Evolutionary conservation across 1,140 invertebrate genomes (phyloP).

Genomic region (Saccostrea cuccullata): DNA sequence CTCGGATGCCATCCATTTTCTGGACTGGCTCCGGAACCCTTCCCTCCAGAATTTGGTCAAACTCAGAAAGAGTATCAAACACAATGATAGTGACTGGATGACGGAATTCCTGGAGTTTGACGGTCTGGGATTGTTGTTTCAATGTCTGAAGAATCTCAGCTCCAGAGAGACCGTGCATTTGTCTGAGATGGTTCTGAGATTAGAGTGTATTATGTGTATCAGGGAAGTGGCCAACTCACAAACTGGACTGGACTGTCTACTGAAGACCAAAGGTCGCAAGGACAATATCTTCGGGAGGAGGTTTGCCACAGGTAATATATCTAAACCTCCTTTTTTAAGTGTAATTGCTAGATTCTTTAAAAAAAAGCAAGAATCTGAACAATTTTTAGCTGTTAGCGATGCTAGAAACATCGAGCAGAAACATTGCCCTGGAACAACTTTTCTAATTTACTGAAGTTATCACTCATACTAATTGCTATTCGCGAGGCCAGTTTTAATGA

Average conservation of each 20-base stretch:
- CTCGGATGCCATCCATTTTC: conserved; percentile 69
- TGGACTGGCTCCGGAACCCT: conserved; percentile 72
- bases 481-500: background rate
- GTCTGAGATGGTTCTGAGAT: conserved; percentile 78
- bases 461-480: background rate
- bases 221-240: conserved; percentile 80
- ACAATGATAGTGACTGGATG: conserved; percentile 79
- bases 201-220: conserved; percentile 80
- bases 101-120: conserved; percentile 80
- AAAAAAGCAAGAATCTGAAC: too few species aligned
- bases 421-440: too few species aligned
- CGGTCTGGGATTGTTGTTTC: conserved; percentile 78
- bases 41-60: conserved; percentile 71
- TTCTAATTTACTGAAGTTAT: background rate
- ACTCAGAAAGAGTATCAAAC: conserved; percentile 71
- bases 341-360: too few species aligned
- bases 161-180: conserved; percentile 73
- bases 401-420: too few species aligned
- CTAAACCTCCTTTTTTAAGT: background rate
- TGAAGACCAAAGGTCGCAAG: conserved; percentile 76
- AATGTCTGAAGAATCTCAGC: conserved; percentile 78
- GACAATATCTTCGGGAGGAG: conserved; percentile 87
- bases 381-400: too few species aligned
- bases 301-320: conserved; percentile 87
- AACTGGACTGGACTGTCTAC: conserved; percentile 80